Evolutionary conservation across 2,113 vertebrate species (phyloP), one percentile per base, ranked within the genome.

Genomic region (Syngnathus typhle): DNA sequence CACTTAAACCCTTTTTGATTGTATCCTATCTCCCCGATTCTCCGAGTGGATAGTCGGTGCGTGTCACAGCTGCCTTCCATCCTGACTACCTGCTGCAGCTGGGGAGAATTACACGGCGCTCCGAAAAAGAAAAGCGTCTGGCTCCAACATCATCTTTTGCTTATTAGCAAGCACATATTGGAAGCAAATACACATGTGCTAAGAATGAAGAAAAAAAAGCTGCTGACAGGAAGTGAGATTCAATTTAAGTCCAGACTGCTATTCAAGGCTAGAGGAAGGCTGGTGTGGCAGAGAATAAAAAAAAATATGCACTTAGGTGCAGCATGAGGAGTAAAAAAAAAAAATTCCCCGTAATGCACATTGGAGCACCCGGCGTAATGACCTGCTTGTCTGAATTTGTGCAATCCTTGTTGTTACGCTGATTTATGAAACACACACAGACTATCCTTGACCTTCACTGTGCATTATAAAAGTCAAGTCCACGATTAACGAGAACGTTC

Each of bases 21-120:
- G 74, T 27, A 64, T 78, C 60, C 61, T 13, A 21, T 27, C 69
- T 18, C 64, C 73, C 46, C 74, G 65, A 69, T 69, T 56, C 39
- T 52, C 62, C 68, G 60, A 23, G 74, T 52, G 37, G 80, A 68
- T 38, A 60, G 64, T 49, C 52, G 65, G 58, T 69, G 64, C 64
- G 60, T 67, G 58, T 72, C 70, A 46, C 59, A 23, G 61, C 72
- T 56, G 77, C 75, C 23, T 66, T 68, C 65, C 60, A 71, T 65
- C 60, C 72, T 21, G n/a, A 7, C 69, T 77, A 78, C 80, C 78
- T 82, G 82, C 75, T 78, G 76, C 85, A 88, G 77, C 78, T 84
- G 84, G 74, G 69, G 60, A 69, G 71, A 68, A 82, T 88, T 80
- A 76, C 70, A 79, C 66, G 54, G 67, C 16, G 61, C 70, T 77